These are phyloP conservation scores for Leptura quadrifasciata DNA, from an alignment of 2,888 invertebrate species.

Conservation along the genomic window DNA sequence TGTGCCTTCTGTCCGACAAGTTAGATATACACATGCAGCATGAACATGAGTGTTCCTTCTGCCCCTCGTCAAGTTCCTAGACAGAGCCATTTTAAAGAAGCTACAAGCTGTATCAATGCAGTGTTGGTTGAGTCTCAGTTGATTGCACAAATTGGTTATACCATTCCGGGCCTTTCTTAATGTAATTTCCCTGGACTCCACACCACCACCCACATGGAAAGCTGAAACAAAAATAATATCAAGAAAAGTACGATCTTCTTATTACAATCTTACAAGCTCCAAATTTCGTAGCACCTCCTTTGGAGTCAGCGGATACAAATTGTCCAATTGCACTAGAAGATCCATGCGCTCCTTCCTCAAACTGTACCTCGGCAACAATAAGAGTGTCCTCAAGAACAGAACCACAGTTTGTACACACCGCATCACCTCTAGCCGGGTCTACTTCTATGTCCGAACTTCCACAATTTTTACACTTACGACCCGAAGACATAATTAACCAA, in stretches of 20 bases:
- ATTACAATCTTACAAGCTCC: slow-evolving; percentile 78
- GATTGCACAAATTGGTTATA: slow-evolving; percentile 90
- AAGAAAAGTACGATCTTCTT: not conserved
- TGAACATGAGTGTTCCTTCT: slow-evolving; percentile 92
- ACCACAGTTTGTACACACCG: slow-evolving; percentile 97
- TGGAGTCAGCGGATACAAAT: slow-evolving; percentile 93
- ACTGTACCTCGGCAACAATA: slow-evolving; percentile 97
- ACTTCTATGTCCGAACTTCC: slow-evolving; percentile 95
- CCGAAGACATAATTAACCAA: slow-evolving; percentile 74
- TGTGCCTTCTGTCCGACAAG: slow-evolving; percentile 95
- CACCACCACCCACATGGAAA: slow-evolving; percentile 86
- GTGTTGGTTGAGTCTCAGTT: slow-evolving; percentile 91
- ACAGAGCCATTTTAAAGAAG: slow-evolving; percentile 94
- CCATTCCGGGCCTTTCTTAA: slow-evolving; percentile 90
- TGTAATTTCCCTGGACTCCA: slow-evolving; percentile 95
- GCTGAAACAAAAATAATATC: slow-evolving; percentile 72
- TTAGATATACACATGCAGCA: slow-evolving; percentile 98
- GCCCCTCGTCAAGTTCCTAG: slow-evolving; percentile 90
- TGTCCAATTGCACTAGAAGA: slow-evolving; percentile 93
- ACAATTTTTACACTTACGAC: slow-evolving; percentile 90
- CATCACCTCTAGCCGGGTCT: slow-evolving; percentile 95
- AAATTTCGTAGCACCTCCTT: slow-evolving; percentile 88
- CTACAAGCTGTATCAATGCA: slow-evolving; percentile 95
- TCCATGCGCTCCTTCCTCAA: slow-evolving; percentile 94
- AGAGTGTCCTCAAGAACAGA: slow-evolving; percentile 96